Base-by-base conservation (phyloP, 2,888 invertebrate genomes). In the Pheosia gnoma region DNA sequence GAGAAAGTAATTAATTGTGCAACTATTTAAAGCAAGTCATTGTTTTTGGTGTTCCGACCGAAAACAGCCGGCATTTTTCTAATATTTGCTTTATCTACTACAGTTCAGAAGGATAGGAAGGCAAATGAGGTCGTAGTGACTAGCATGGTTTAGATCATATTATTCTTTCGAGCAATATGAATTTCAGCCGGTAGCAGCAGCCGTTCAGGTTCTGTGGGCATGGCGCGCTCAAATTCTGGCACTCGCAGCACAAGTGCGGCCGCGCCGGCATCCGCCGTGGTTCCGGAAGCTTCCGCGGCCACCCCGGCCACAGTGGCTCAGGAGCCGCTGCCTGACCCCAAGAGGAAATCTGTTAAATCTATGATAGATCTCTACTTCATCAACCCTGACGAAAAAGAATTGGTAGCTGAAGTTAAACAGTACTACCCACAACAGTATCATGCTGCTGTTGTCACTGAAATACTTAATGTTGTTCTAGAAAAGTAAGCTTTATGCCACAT, bases 391-490 rank as follows among this genome's bases (percentile, higher is more conserved):
- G 83, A 86, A 56, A 84, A 85, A 7, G 90, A 90, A 68, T 72
- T 90, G 63, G 82, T 83, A 0, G 68, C 75, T 11, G 90, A 92
- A 58, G 76, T 91, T 45, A 88, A 88, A 59, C 82, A 83, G 36
- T 68, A 82, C 0, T 88, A 87, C 74, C 74, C 79, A 57, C 75
- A 85, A 0, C 83, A 90, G 64, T 86, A 87, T 61, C 91, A 93
- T 65, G 87, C 89, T 13, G 88, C 84, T 43, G 78, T 90, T 51
- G 78, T 91, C 54, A 83, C 78, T 43, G 91, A 91, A 80, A 89
- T 91, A 62, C 74, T 91, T 45, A 89, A 87, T 71, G 71, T 90
- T 59, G 85, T 85, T 5, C 72, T 91, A 39, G 92, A 92, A 69
- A 91, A 88, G 93, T 93, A 74, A 83, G 89, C 4, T 9, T 6